Percentiles rank a stretch among this genome's conserved stretches.
Conservation (phyloP, 2,888 invertebrate genomes). For the Spilosoma lubricipeda region DNA sequence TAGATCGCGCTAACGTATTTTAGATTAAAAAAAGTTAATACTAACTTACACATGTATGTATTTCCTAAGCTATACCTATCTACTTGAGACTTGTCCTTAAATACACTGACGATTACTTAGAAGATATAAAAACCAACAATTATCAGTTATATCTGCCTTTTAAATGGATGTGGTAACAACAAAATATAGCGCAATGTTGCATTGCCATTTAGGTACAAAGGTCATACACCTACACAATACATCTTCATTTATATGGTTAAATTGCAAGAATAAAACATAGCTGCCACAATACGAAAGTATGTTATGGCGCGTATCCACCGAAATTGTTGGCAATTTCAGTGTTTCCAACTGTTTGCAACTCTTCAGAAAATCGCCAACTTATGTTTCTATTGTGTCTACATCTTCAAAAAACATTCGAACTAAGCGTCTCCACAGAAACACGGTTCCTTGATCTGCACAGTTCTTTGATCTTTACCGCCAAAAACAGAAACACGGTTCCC, state of each 20-base stretch:
- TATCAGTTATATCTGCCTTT: not conserved
- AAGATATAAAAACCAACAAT: not conserved
- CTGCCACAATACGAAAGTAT: not conserved
- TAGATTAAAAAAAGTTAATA: not conserved
- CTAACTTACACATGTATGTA: not conserved
- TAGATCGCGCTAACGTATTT: not conserved
- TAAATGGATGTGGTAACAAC: conserved; percentile 1
- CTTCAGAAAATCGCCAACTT: too few relatives aligned
- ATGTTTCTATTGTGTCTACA: too few relatives aligned
- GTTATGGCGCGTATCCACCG: too few relatives aligned
- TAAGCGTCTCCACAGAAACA: too few relatives aligned
- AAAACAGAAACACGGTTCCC: too few relatives aligned
- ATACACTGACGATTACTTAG: not conserved
- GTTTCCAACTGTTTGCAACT: too few relatives aligned
- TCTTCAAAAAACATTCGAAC: too few relatives aligned
- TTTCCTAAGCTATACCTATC: not conserved
- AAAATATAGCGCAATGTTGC: not conserved
- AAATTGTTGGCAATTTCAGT: too few relatives aligned
- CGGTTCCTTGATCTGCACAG: too few relatives aligned
- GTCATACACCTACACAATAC: conserved; percentile 13
- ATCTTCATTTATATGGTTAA: conserved; percentile 4
- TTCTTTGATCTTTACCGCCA: too few relatives aligned
- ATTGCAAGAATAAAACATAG: not conserved
- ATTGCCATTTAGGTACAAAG: conserved; percentile 3
- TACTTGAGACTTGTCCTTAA: not conserved